Percentiles rank a stretch among this genome's conserved stretches.
These are phyloP conservation scores for Mormoops blainvillei DNA, from an alignment of 2,113 vertebrate species.

Conservation along the genomic window DNA sequence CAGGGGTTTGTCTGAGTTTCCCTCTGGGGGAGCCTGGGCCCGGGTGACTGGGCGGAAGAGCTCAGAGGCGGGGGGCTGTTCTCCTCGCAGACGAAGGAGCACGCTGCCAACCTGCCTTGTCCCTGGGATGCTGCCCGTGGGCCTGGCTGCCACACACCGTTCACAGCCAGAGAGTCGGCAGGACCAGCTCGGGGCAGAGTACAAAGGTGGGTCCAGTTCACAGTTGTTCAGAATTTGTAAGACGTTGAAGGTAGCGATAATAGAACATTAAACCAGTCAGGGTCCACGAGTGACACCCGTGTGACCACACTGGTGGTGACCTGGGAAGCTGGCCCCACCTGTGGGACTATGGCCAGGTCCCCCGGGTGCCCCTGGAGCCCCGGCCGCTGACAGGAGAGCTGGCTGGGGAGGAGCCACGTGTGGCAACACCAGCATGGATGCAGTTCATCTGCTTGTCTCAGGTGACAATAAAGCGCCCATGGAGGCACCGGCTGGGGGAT, in stretches of 20 bases:
- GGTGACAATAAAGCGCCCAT: background rate
- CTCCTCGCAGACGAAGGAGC: too few species aligned
- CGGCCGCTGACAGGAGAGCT: background rate
- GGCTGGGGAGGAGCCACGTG: too few species aligned
- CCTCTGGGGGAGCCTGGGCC: too few species aligned
- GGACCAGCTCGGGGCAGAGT: background rate
- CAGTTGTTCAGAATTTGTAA: background rate
- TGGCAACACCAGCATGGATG: background rate
- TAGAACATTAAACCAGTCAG: background rate
- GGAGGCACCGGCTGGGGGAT: background rate
- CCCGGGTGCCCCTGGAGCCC: background rate
- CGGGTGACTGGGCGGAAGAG: too few species aligned
- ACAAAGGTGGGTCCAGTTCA: background rate
- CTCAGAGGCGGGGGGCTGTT: too few species aligned
- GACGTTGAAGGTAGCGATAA: background rate
- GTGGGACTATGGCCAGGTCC: background rate
- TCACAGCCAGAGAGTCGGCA: too few species aligned
- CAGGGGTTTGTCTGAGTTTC: too few species aligned
- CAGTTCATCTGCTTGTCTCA: background rate
- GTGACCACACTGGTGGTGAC: background rate
- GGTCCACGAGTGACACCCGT: fast-evolving
- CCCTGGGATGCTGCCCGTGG: too few species aligned
- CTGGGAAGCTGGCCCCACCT: background rate
- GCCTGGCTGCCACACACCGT: background rate
- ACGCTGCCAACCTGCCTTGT: too few species aligned